These are phyloP conservation scores for Pardosa pseudoannulata DNA, from an alignment of 2,888 invertebrate genomes.

Conservation along the genomic window DNA sequence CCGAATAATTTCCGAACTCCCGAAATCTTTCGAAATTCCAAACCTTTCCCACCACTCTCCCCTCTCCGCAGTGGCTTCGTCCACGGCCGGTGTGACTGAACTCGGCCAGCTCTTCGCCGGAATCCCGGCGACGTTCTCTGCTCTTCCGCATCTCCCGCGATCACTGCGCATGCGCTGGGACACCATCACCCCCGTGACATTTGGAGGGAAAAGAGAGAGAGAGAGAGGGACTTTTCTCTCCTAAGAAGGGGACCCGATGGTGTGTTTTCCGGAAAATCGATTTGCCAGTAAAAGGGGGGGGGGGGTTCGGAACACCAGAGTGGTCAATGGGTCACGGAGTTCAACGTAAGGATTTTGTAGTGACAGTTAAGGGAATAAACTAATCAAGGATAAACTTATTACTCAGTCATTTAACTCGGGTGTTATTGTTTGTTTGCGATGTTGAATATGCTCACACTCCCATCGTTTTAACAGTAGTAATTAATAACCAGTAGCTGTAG, in stretches of 20 bases:
- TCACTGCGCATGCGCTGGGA: conserved; percentile 41
- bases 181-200: conserved; percentile 60
- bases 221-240: not conserved
- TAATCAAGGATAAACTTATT: too few species aligned
- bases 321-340: conserved; percentile 19
- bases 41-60: conserved; percentile 17
- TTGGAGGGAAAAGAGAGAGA: conserved; percentile 30
- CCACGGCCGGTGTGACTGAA: conserved; percentile 26
- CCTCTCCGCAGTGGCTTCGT: not conserved
- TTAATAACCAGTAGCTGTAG: too few species aligned
- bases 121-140: not conserved
- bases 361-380: too few species aligned
- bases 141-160: conserved; percentile 30
- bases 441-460: too few species aligned
- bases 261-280: not conserved
- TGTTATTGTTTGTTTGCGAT: too few species aligned
- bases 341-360: too few species aligned
- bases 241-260: not conserved
- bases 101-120: not conserved
- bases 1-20: not conserved
- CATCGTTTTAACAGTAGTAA: too few species aligned
- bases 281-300: not conserved
- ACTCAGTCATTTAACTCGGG: too few species aligned
- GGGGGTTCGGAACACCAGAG: not conserved
- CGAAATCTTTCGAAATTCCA: not conserved